These are phyloP conservation scores for Rhinogobius similis DNA, from an alignment of 2,113 vertebrate species.

Conservation along the genomic window DNA sequence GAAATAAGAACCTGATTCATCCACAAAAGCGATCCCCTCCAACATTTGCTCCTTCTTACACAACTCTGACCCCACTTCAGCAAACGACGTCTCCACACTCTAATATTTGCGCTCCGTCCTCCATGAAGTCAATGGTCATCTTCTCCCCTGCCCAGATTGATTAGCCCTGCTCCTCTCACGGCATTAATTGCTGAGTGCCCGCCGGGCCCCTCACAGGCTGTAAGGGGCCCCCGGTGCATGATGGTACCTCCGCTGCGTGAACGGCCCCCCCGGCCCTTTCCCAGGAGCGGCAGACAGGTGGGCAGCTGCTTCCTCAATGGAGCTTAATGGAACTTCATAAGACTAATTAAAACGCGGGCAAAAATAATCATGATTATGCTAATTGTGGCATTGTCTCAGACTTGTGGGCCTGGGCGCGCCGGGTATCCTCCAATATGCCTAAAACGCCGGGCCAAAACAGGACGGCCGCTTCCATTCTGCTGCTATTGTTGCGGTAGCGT, in stretches of 20 bases:
- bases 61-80: background rate
- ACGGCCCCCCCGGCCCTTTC: constrained; percentile 70
- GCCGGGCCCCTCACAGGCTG: constrained; percentile 45
- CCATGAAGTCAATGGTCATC: background rate
- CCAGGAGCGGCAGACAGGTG: constrained; percentile 76
- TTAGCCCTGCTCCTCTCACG: constrained; percentile 11
- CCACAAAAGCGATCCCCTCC: background rate
- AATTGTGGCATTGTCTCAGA: constrained; percentile 68
- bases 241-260: constrained; percentile 65
- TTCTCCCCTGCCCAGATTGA: background rate
- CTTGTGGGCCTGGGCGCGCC: constrained; percentile 29
- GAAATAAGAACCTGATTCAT: background rate
- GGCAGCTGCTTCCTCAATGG: constrained; percentile 77
- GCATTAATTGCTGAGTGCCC: constrained; percentile 40
- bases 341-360: constrained; percentile 72
- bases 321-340: constrained; percentile 77
- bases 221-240: constrained; percentile 37
- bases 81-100: background rate
- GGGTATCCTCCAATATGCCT: constrained; percentile 29
- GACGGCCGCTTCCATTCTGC: background rate
- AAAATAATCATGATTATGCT: constrained; percentile 71
- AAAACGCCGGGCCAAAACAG: constrained; percentile 14
- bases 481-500: constrained; percentile 8
- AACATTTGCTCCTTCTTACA: background rate
- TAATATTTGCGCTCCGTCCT: background rate